A percentile compares a stretch with the other conserved stretches of the same genome.
phyloP scores from a whole-genome alignment of 2,797 vertebrate species.

The Mallotus villosus region DNA sequence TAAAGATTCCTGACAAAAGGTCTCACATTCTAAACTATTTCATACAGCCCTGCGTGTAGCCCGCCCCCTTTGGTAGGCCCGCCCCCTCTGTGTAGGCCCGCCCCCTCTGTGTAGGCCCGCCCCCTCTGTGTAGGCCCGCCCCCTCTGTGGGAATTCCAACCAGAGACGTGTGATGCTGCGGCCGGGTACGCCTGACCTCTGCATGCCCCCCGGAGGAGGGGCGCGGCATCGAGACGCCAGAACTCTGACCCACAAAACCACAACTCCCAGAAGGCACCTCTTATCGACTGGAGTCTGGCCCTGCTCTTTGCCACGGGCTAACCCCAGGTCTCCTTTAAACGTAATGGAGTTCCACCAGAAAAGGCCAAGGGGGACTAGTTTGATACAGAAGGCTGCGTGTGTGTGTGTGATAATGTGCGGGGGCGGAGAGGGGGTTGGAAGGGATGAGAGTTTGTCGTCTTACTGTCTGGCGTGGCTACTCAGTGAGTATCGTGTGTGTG shows the following conservation, averaged over 20 bases:
- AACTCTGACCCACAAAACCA: constrained; percentile 48
- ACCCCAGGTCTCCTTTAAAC: not conserved
- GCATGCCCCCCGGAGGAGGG: constrained; percentile 5
- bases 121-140: no score
- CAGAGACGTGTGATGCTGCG: no score
- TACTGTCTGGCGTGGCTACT: constrained; percentile 12
- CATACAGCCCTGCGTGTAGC: not conserved
- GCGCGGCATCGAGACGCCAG: not conserved
- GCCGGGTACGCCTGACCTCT: constrained; percentile 19
- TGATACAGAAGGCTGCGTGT: constrained; percentile 13
- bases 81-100: no score
- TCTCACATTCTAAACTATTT: not conserved
- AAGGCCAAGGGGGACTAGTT: constrained; percentile 43
- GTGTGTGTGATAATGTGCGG: not conserved
- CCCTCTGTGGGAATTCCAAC: not conserved
- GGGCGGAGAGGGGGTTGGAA: not conserved
- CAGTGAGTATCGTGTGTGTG: constrained; percentile 23
- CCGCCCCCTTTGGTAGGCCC: no score
- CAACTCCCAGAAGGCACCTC: constrained; percentile 53
- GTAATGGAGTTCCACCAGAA: constrained; percentile 14
- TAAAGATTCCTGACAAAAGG: not conserved
- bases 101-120: no score
- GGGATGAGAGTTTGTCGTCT: not conserved
- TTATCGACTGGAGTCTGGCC: constrained; percentile 56
- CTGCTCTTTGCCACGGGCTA: constrained; percentile 14